These are phyloP conservation scores for Hipposideros larvatus DNA, from an alignment of 2,797 vertebrate species.

Conservation along the genomic window DNA sequence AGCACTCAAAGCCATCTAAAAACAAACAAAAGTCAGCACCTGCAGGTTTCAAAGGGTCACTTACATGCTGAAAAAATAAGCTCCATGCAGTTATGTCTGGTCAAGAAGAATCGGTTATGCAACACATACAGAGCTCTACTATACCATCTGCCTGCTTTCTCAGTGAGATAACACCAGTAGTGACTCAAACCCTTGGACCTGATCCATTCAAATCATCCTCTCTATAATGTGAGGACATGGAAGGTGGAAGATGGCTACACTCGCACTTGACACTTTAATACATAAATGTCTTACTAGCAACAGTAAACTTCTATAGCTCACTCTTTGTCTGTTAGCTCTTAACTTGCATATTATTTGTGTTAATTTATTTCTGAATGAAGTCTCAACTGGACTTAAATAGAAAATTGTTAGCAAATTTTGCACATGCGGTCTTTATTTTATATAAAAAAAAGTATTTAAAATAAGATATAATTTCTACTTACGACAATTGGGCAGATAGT, in stretches of 20 bases:
- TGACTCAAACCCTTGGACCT: background rate
- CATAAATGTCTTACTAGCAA: background rate
- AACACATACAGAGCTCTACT: background rate
- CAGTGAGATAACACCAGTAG: background rate
- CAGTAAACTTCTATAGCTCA: background rate
- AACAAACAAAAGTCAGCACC: slow-evolving; percentile 65
- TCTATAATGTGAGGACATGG: background rate
- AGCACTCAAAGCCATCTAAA: slow-evolving; percentile 98
- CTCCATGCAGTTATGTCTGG: background rate
- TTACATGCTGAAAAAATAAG: background rate
- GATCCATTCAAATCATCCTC: background rate
- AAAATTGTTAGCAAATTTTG: background rate
- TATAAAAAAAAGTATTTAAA: slow-evolving; percentile 8
- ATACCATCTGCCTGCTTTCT: background rate
- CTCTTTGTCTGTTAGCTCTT: background rate
- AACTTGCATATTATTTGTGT: background rate
- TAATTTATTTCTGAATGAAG: slow-evolving; percentile 12
- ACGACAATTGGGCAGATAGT: slow-evolving; percentile 99
- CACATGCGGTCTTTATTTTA: slow-evolving; percentile 10
- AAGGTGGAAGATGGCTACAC: background rate
- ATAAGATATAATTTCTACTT: slow-evolving; percentile 85
- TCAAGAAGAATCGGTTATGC: background rate
- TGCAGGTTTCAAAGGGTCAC: background rate
- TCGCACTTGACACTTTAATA: background rate
- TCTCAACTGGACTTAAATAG: background rate